phyloP scores from a whole-genome alignment of 2,113 vertebrate species.

The Ramphastos sulfuratus region DNA sequence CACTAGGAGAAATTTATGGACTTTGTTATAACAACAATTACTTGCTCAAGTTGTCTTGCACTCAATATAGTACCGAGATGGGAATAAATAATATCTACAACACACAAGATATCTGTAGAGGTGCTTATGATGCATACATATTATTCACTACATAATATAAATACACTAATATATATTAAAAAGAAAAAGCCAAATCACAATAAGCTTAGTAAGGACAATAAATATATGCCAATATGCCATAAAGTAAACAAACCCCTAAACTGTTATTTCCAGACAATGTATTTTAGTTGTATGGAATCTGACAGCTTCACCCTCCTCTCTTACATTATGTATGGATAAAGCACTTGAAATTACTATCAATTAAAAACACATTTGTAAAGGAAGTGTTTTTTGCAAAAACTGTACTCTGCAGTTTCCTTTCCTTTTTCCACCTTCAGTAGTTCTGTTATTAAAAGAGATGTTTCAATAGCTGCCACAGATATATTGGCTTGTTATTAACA shows the following conservation, averaged over 20 bases:
- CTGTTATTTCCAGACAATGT: not conserved
- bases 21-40: not conserved
- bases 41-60: not conserved
- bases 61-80: not conserved
- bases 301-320: not conserved
- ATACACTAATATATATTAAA: not conserved
- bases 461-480: slow-evolving; percentile 65
- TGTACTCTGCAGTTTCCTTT: slow-evolving; percentile 23
- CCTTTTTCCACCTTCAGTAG: slow-evolving; percentile 57
- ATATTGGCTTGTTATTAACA: slow-evolving; percentile 72
- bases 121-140: not conserved
- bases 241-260: not conserved
- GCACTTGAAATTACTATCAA: not conserved
- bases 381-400: slow-evolving; percentile 10
- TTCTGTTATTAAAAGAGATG: slow-evolving; percentile 71
- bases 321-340: not conserved
- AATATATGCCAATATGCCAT: not conserved
- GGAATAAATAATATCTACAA: not conserved
- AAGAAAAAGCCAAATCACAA: not conserved
- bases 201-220: not conserved
- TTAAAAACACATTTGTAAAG: not conserved
- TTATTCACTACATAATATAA: not conserved
- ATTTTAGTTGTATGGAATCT: slow-evolving; percentile 19
- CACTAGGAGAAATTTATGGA: not conserved
- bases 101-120: not conserved